Conservation (phyloP, 2,797 vertebrate genomes). For the Poecile montanus region DNA sequence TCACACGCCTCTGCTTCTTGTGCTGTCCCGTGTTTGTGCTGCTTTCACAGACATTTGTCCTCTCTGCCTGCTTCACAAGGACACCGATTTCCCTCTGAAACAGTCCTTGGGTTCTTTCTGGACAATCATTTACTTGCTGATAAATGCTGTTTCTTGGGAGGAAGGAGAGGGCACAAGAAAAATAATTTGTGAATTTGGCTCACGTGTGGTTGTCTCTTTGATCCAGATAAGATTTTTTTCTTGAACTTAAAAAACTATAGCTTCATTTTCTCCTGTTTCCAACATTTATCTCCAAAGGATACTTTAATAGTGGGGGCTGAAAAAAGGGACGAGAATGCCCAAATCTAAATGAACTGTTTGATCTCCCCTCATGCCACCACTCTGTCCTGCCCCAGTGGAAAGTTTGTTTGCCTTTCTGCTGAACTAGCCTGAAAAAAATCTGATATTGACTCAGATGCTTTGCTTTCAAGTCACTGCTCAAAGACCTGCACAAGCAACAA, state of each 20-base stretch:
- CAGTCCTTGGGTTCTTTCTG: neutral
- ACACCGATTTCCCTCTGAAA: neutral
- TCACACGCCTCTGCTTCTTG: neutral
- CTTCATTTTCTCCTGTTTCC: neutral
- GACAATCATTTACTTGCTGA: constrained; percentile 53
- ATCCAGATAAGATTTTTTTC: neutral
- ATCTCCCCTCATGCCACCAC: neutral
- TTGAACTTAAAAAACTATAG: neutral
- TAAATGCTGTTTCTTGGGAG: neutral
- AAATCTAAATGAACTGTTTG: neutral
- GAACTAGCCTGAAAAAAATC: neutral
- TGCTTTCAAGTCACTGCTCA: constrained; percentile 3
- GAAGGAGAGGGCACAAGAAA: neutral
- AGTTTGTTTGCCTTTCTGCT: neutral
- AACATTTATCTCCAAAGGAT: neutral
- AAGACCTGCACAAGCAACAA: neutral
- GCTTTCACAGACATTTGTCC: neutral
- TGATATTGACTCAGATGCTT: neutral
- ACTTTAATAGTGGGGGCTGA: neutral
- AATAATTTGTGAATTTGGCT: neutral
- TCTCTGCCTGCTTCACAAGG: constrained; percentile 31
- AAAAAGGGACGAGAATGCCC: neutral
- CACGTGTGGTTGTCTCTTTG: neutral
- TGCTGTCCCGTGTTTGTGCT: fast-evolving
- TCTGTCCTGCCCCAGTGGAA: neutral